These are phyloP conservation scores for Siniperca undulata DNA, from an alignment of 2,797 vertebrate genomes.

Conservation along the genomic window DNA sequence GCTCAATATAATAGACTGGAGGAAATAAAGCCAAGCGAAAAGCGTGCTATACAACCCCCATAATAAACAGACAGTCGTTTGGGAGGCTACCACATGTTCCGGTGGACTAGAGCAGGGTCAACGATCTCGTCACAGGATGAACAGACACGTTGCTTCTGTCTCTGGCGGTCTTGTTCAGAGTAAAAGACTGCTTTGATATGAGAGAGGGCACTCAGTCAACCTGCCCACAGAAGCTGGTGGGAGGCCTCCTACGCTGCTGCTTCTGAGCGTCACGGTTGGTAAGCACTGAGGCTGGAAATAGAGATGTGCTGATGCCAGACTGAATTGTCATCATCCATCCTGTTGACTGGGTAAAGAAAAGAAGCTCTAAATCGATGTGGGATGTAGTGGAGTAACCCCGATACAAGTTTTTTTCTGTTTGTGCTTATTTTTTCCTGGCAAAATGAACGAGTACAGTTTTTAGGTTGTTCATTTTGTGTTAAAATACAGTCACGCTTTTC, in stretches of 20 bases:
- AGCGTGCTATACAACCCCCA: neutral
- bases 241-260: constrained; percentile 22
- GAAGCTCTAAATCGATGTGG: neutral
- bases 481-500: neutral
- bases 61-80: neutral
- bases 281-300: neutral
- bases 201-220: neutral
- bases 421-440: neutral
- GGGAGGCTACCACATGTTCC: neutral
- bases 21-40: neutral
- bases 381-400: too few species aligned
- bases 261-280: neutral
- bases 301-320: neutral
- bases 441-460: neutral
- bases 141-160: neutral
- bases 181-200: neutral
- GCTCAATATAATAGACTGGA: neutral
- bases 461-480: neutral
- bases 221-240: neutral
- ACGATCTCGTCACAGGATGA: neutral
- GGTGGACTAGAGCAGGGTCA: neutral
- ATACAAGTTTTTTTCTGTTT: neutral
- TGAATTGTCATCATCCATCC: constrained; percentile 1
- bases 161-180: neutral
- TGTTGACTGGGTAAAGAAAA: neutral